Evolutionary conservation across 2,113 vertebrate species (phyloP), one percentile per base, ranked within the genome.

Genomic region (Thermophis baileyi): DNA sequence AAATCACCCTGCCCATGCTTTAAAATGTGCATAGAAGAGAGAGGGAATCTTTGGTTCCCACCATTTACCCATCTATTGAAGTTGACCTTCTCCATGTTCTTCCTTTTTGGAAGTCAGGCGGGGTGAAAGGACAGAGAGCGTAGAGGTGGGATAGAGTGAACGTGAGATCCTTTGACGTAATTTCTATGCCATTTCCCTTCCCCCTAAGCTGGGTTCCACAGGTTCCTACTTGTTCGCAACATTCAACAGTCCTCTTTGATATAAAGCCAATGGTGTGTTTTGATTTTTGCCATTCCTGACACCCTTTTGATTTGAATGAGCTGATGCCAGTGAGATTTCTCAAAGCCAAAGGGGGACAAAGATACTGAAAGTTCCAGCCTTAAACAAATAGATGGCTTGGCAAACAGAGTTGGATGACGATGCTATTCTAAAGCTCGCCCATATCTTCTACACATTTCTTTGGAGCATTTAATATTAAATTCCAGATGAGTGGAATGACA

Each of bases 181-280:
- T 18, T 47, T 93, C 11, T 40, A 12, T 85, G 24, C 69, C 89
- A 47, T n/a, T 49, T 57, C 53, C 74, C 46, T 89, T 44, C 69
- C 30, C 69, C 5, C 20, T 27, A n/a, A 46, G 49, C 69, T 47
- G 24, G 35, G 35, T 9, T 55, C 46, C 81, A 44, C 81, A n/a
- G 89, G 92, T 86, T 81, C 40, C 88, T 93, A 86, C 92, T 90
- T 90, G 92, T 63, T 46, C 10, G 6, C 20, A 86, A 86, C 24
- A 91, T 92, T 94, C 91, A 35, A 88, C 90, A 49, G 92, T 18
- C 27, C 1, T 16, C 88, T 87, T 89, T 88, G 88, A 54, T 74
- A 93, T 93, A 24, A 81, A 88, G 3, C 46, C 87, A 63, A 40
- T 90, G 88, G 8, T n/a, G 5, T 40, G 10, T 14, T 94, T 91